Base-by-base conservation (phyloP, 2,113 vertebrate species). In the Nothocercus nigrocapillus region DNA sequence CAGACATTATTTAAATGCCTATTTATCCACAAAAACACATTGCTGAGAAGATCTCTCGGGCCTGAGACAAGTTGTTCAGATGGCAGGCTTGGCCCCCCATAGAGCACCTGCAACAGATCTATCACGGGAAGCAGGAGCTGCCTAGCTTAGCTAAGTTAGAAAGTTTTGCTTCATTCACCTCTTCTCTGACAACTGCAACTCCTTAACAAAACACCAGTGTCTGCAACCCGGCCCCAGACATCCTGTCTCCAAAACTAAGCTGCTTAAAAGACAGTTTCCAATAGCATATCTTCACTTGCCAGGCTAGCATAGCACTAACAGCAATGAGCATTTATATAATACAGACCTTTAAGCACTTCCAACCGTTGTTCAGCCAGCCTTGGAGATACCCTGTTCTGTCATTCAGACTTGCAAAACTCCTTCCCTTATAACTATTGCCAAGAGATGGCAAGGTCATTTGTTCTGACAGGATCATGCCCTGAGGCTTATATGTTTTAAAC, bases 401-500 rank as follows among this genome's bases (percentile, higher is more conserved):
- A 61, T 78, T 45, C 63, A 45, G 25, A 63, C 27, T 42, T 51
- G 36, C 73, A 81, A 77, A 86, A 6, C 9, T 51, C 15, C n/a
- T 58, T 80, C 56, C 15, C n/a, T 67, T 93, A 30, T 34, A 15
- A 74, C 28, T n/a, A 40, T 21, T 49, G 45, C 20, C 2, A 5
- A 88, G 75, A 62, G 36, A 74, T 3, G 4, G 69, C 47, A 62
- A 77, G 42, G 20, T 32, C 24, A 59, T 32, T 68, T 88, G 13
- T 81, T 80, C 49, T 62, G 47, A 53, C 13, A 67, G 24, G 54
- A 54, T 2, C 27, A 9, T 11, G 8, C 62, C 27, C 40, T 66
- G 4, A 11, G 42, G 11, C 32, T 81, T 62, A 40, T 0, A 0
- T 74, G 12, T 59, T 28, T 85, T 53, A 85, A 82, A 58, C 0